Evolutionary conservation across 2,888 invertebrate species (phyloP), one percentile per base, ranked within the genome.

Genomic region (Tenthredo amoena): DNA sequence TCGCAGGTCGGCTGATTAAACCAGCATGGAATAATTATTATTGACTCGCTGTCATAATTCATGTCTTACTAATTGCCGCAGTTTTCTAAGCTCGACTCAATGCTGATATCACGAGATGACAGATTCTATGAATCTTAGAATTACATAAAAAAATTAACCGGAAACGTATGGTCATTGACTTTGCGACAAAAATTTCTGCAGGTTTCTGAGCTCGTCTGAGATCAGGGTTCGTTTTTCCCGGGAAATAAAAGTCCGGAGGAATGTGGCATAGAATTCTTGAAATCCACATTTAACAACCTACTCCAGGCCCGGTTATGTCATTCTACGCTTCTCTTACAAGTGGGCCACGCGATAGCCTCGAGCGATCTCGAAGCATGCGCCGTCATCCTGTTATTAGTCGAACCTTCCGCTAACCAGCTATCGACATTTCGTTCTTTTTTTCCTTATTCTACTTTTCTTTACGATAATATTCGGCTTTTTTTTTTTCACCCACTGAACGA

Each of bases 271-370:
- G 83, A 68, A 68, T 83, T 81, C 40, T 65, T 21, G 71, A 83
- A 81, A 81, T 47, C 83, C 12, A 68, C 4, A 37, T 34, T 34
- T 31, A 43, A 43, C 12, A 21, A 43, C 26, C 74, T 43, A 74
- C 74, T 74, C 31, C 50, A 34, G 26, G n/a, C 50, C 77, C n/a
- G 34, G 47, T 91, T 91, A 89, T 89, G 88, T 91, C 90, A 90
- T 87, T 87, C n/a, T 65, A 47, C 31, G 83, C 47, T 87, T 77
- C 77, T 86, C 79, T 86, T 79, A 84, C 85, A 91, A 89, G 89
- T 91, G 89, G 90, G 87, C 89, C 89, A 89, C 86, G 84, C 86
- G 85, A 84, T 50, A 71, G 83, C 83, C 83, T 47, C 83, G 31
- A 47, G 81, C 81, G 21, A 85, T n/a, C 68, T 55, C 26, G 58